phyloP scores from a whole-genome alignment of 2,888 invertebrate genomes.

The Seladonia tumulorum region DNA sequence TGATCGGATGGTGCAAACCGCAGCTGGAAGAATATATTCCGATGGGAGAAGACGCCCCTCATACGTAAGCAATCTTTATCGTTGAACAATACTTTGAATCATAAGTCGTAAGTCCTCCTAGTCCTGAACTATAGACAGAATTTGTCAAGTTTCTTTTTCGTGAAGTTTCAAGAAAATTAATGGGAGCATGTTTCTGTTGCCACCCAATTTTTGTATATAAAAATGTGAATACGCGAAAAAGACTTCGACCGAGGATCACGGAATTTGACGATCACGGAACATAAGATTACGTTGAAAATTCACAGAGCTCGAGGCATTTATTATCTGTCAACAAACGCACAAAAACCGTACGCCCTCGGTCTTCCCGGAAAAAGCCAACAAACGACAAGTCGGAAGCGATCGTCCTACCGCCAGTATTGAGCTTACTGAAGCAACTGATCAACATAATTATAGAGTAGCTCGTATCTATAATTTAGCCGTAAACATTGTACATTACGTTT shows the following conservation, averaged over 20 bases:
- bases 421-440: slow-evolving; percentile 82
- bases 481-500: slow-evolving; percentile 42
- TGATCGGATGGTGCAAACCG: slow-evolving; percentile 93
- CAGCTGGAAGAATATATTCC: slow-evolving; percentile 91
- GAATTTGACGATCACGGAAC: too few relatives aligned
- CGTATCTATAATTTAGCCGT: slow-evolving; percentile 32
- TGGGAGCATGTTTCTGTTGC: too few relatives aligned
- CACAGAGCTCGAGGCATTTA: slow-evolving; percentile 92
- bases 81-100: not conserved
- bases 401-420: slow-evolving; percentile 84
- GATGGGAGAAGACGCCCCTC: slow-evolving; percentile 94
- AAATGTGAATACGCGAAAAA: not conserved
- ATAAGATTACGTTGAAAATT: slow-evolving; percentile 14
- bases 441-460: slow-evolving; percentile 82
- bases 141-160: not conserved
- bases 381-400: slow-evolving; percentile 83
- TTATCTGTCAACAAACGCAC: slow-evolving; percentile 94
- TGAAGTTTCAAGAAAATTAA: too few relatives aligned
- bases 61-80: slow-evolving; percentile 85
- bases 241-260: too few relatives aligned
- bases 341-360: slow-evolving; percentile 93
- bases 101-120: not conserved
- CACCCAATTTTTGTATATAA: too few relatives aligned
- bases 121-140: not conserved
- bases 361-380: slow-evolving; percentile 88